phyloP scores from a whole-genome alignment of 2,797 vertebrate species.

The Chromobotia macracanthus region DNA sequence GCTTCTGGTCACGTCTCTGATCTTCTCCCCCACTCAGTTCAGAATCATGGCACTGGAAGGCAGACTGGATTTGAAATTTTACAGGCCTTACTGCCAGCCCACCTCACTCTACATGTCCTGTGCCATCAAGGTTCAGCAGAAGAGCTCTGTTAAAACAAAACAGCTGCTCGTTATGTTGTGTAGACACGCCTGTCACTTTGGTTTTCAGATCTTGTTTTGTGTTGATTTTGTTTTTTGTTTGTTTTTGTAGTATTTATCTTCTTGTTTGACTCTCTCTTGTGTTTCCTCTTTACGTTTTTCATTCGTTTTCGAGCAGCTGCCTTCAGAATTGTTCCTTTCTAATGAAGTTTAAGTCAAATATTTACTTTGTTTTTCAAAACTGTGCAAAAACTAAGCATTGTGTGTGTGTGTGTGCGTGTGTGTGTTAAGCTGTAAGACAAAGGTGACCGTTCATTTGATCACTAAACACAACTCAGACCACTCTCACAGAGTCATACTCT shows the following conservation, averaged over 20 bases:
- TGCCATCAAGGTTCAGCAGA: slow-evolving; percentile 50
- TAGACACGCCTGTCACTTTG: slow-evolving; percentile 49
- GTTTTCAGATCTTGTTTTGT: slow-evolving; percentile 45
- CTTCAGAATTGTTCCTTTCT: slow-evolving; percentile 37
- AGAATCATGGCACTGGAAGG: slow-evolving; percentile 15
- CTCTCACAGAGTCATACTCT: slow-evolving; percentile 37
- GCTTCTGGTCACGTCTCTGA: slow-evolving; percentile 26
- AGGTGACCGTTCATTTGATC: slow-evolving; percentile 34
- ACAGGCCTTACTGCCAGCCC: slow-evolving; percentile 33
- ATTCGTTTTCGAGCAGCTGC: slow-evolving; percentile 50
- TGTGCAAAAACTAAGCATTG: slow-evolving; percentile 40
- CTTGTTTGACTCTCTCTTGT: slow-evolving; percentile 33
- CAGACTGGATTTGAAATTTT: slow-evolving; percentile 40
- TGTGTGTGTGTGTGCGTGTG: slow-evolving; percentile 35
- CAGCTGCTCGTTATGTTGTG: slow-evolving; percentile 54
- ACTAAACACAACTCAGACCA: slow-evolving; percentile 48
- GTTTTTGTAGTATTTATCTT: slow-evolving; percentile 46
- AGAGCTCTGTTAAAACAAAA: slow-evolving; percentile 53
- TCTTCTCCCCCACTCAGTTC: slow-evolving; percentile 27
- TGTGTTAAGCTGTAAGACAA: slow-evolving; percentile 40
- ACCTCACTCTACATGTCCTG: slow-evolving; percentile 30
- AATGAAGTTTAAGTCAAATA: background rate
- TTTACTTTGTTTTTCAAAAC: slow-evolving; percentile 12
- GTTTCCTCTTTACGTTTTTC: slow-evolving; percentile 33
- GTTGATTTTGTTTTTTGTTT: slow-evolving; percentile 58